phyloP scores from a whole-genome alignment of 2,888 invertebrate species.

The Eupeodes latifasciatus region DNA sequence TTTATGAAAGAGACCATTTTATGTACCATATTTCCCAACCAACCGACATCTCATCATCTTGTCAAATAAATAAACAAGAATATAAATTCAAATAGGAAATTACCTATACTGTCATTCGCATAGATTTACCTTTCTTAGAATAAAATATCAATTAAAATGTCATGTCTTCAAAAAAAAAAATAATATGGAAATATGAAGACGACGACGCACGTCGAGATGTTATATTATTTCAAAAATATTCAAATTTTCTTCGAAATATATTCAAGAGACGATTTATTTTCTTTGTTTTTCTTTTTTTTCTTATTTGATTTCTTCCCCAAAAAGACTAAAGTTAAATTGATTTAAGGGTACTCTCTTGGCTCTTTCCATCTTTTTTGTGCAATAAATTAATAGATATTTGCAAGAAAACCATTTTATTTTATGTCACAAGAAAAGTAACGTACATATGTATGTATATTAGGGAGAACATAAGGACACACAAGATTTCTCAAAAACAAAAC shows the following conservation, averaged over 20 bases:
- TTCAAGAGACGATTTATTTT: neutral
- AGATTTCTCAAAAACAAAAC: conserved; percentile 1
- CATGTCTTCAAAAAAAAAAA: neutral
- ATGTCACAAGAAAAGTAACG: conserved; percentile 36
- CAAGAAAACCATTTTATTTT: conserved; percentile 39
- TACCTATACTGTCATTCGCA: neutral
- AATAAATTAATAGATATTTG: conserved; percentile 34
- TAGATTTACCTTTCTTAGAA: neutral
- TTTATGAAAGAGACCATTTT: neutral
- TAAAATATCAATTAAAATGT: conserved; percentile 32
- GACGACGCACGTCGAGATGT: too few species aligned
- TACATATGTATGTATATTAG: neutral
- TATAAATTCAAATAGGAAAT: conserved; percentile 8
- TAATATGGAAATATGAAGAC: neutral
- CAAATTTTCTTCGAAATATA: neutral
- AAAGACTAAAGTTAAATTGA: neutral
- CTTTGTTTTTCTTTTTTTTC: too few species aligned
- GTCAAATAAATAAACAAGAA: neutral
- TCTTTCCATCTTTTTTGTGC: neutral
- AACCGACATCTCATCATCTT: neutral
- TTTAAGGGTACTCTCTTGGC: neutral
- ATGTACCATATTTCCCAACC: neutral
- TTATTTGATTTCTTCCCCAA: too few species aligned
- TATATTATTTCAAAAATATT: conserved; percentile 6
- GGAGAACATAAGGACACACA: too few species aligned